Conservation (phyloP, 2,797 vertebrate genomes). For the Parauchenoglanis ngamensis region DNA sequence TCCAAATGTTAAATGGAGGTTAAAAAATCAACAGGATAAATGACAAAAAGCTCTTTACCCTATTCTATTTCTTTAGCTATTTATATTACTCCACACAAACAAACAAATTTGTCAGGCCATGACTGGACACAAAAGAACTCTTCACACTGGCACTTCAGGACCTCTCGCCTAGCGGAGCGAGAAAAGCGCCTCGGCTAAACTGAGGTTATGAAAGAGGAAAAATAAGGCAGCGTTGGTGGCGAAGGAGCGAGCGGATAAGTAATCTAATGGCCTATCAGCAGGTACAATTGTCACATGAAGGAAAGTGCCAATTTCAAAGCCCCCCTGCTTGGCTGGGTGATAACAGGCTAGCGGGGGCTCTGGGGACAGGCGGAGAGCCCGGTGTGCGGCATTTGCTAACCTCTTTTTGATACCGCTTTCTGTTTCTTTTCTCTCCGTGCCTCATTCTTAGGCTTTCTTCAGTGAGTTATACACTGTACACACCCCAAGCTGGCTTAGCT, state of each 20-base stretch:
- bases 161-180: constrained; percentile 18
- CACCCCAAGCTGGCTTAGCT: neutral
- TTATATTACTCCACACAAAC: neutral
- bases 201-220: constrained; percentile 50
- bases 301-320: constrained; percentile 70
- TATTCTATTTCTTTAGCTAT: neutral
- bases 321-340: constrained; percentile 64
- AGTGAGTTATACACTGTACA: constrained; percentile 34
- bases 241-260: constrained; percentile 61
- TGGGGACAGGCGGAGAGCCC: constrained; percentile 52
- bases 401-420: constrained; percentile 58
- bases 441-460: constrained; percentile 14
- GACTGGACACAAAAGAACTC: constrained; percentile 4
- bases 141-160: constrained; percentile 38
- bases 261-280: constrained; percentile 69
- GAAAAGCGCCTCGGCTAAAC: constrained; percentile 25
- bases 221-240: constrained; percentile 52
- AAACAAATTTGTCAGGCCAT: neutral
- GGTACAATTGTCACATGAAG: constrained; percentile 69
- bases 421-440: constrained; percentile 41
- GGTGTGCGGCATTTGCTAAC: constrained; percentile 49
- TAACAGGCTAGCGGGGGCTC: constrained; percentile 64
- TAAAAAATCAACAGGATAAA: neutral
- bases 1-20: neutral
- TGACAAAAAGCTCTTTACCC: neutral